Conservation (phyloP, 2,113 vertebrate genomes). For the Cyprinodon brontotheroides region DNA sequence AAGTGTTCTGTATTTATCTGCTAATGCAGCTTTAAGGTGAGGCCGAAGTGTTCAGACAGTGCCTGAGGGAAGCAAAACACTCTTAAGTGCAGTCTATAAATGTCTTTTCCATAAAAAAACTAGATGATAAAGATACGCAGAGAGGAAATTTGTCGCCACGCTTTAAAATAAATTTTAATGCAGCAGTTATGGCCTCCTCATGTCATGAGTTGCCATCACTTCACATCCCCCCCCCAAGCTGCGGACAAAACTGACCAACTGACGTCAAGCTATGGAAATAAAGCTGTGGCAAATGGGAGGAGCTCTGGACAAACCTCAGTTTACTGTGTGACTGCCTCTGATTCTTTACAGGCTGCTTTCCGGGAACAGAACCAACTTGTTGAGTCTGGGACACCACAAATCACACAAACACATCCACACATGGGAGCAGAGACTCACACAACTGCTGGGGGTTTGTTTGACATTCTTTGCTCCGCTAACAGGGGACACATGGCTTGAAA, state of each 20-base stretch:
- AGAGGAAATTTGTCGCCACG: slow-evolving; percentile 8
- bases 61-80: slow-evolving; percentile 7
- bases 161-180: background rate
- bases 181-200: background rate
- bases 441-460: slow-evolving; percentile 9
- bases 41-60: slow-evolving; percentile 38
- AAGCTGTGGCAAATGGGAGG: slow-evolving; percentile 50
- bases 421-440: slow-evolving; percentile 7
- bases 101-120: slow-evolving; percentile 8
- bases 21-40: slow-evolving; percentile 23
- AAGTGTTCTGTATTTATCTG: slow-evolving; percentile 18
- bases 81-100: slow-evolving; percentile 38
- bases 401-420: slow-evolving; percentile 34
- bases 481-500: slow-evolving; percentile 20
- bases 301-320: slow-evolving; percentile 46
- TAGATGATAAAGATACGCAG: slow-evolving; percentile 1
- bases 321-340: slow-evolving; percentile 41
- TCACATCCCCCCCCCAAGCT: slow-evolving; percentile 21
- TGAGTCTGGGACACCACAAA: slow-evolving; percentile 16
- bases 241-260: slow-evolving; percentile 26
- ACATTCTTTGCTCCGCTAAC: slow-evolving; percentile 24
- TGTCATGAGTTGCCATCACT: background rate
- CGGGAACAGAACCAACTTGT: slow-evolving; percentile 34
- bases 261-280: slow-evolving; percentile 64
- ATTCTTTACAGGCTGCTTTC: slow-evolving; percentile 49